phyloP scores from a whole-genome alignment of 2,797 vertebrate species.

The Fringilla coelebs region DNA sequence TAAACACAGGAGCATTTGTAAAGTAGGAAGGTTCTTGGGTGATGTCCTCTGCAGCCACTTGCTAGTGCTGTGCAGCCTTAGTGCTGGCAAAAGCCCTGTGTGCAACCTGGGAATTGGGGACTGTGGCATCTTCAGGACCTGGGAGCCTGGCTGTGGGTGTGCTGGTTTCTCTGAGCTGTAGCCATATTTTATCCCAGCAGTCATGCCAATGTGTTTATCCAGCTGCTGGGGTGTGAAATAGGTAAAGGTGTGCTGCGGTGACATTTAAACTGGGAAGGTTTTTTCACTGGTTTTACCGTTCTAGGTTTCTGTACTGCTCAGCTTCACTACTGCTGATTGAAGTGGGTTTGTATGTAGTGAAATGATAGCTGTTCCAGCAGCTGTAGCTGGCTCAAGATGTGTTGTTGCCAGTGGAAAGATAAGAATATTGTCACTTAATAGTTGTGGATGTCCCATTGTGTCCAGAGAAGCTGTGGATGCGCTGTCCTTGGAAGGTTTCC shows the following conservation, averaged over 20 bases:
- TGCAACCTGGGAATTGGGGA: neutral
- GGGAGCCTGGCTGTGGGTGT: neutral
- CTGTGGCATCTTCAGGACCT: neutral
- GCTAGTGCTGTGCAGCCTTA: neutral
- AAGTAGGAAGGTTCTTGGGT: neutral
- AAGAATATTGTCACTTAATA: neutral
- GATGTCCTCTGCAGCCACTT: neutral
- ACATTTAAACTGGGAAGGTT: neutral
- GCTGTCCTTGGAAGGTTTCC: accelerated
- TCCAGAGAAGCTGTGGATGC: neutral
- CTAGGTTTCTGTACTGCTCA: neutral
- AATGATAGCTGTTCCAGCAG: neutral
- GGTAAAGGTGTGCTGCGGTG: neutral
- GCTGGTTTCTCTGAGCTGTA: neutral
- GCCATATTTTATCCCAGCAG: accelerated
- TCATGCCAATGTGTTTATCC: neutral
- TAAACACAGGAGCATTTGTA: neutral
- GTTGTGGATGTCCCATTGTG: neutral
- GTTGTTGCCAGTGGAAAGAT: neutral
- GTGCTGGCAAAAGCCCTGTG: neutral
- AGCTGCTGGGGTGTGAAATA: neutral
- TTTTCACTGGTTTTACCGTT: neutral
- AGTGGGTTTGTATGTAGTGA: neutral
- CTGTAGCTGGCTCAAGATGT: neutral
- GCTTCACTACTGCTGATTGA: neutral